Base-by-base conservation (phyloP, 2,888 invertebrate genomes). In the Aleiodes testaceus region DNA sequence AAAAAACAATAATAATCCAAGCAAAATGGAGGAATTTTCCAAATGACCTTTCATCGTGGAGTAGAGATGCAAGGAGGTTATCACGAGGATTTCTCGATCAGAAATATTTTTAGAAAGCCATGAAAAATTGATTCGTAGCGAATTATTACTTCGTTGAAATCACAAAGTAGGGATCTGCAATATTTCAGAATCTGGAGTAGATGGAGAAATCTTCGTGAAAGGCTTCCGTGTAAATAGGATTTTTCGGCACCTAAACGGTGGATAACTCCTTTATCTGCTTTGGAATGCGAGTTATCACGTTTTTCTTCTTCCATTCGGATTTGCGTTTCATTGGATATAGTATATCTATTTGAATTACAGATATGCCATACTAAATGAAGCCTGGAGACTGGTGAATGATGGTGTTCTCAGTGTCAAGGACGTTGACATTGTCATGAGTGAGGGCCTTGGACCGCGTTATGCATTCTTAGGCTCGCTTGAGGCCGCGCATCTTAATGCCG, bases 401-500 rank as follows among this genome's bases (percentile, higher is more conserved):
- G 95, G 94, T 18, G 90, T 98, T n/a, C 89, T 98, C 14, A 91
- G 92, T 82, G 96, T 95, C 0, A 92, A 93, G 79, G 98, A 98
- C 84, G 90, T 97, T 3, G 98, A 99, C 83, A 94, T 93, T 80
- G 97, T 98, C 0, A 97, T 98, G 92, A 95, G 95, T 0, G 95
- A 96, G 84, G 98, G 98, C 9, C 91, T 99, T 47, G 98, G 98
- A 11, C 94, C 96, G 91, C 91, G 98, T 63, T 99, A 98, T 85
- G 98, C 98, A 6, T 98, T 98, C 88, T 90, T 98, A 72, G 99
- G 99, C 2, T 94, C 97, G 0, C 88, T 98, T 75, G 97, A 98
- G 89, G 97, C 97, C 0, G 95, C 96, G 0, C 97, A 97, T 88
- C 90, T 98, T 72, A 99, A 99, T 86, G 97, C 98, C 11, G 95